phyloP scores from a whole-genome alignment of 2,888 invertebrate genomes.

The Resseliella maxima region DNA sequence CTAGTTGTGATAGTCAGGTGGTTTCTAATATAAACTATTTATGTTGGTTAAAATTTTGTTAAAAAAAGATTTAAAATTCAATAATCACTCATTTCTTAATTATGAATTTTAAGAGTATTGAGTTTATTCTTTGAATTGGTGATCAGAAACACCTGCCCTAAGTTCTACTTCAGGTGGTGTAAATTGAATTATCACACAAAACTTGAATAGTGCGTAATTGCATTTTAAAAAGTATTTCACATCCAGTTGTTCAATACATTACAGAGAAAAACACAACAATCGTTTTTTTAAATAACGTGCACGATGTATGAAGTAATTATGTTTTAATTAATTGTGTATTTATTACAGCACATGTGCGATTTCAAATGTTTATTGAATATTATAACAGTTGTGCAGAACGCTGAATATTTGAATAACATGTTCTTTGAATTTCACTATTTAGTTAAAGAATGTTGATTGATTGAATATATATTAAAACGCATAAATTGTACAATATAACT shows the following conservation, averaged over 20 bases:
- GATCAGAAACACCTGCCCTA: too few species aligned
- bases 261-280: not conserved
- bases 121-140: too few species aligned
- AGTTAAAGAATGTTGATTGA: constrained; percentile 17
- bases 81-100: too few species aligned
- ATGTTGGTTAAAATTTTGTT: too few species aligned
- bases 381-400: not conserved
- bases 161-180: too few species aligned
- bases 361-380: not conserved
- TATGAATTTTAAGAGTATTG: too few species aligned
- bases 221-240: not conserved
- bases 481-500: not conserved
- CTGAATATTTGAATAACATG: constrained; percentile 12
- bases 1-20: too few species aligned
- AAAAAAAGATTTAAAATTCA: too few species aligned
- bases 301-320: not conserved
- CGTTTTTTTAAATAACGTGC: not conserved
- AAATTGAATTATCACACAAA: too few species aligned
- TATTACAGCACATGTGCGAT: constrained; percentile 12
- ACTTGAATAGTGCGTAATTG: too few species aligned
- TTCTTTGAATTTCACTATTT: not conserved
- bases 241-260: not conserved
- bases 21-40: too few species aligned
- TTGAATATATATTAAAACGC: not conserved
- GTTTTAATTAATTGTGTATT: constrained; percentile 9